Evolutionary conservation across 2,888 invertebrate species (phyloP).

Genomic region (Netelia fuscicornis): DNA sequence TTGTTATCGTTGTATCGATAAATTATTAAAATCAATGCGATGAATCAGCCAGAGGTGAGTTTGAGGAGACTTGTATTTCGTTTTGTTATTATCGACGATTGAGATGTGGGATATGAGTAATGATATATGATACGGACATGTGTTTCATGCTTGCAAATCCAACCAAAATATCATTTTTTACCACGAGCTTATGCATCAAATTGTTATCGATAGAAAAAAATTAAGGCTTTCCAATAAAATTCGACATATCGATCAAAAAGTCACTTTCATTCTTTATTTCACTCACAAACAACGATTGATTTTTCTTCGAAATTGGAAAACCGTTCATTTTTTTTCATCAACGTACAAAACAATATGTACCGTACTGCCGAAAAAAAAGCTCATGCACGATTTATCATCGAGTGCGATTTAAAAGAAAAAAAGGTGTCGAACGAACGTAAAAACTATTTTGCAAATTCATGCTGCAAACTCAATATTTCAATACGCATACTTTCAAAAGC

Average conservation of each 20-base stretch:
- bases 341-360: conserved; percentile 32
- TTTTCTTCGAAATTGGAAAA: conserved; percentile 1
- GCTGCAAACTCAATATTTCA: conserved; percentile 57
- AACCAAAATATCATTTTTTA: conserved; percentile 19
- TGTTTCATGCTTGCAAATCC: conserved; percentile 32
- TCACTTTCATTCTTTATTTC: not conserved
- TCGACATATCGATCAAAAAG: not conserved
- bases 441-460: conserved; percentile 48
- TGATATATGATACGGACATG: conserved; percentile 35
- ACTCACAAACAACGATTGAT: too few species aligned
- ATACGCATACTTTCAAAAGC: conserved; percentile 25
- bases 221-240: conserved; percentile 13
- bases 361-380: conserved; percentile 37
- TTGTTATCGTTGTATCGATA: not conserved
- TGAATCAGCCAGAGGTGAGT: not conserved
- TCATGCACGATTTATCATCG: conserved; percentile 43
- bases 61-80: too few species aligned
- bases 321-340: conserved; percentile 3
- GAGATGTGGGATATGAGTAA: conserved; percentile 18
- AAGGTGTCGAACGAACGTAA: conserved; percentile 11
- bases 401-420: not conserved
- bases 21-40: not conserved
- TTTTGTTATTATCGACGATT: conserved; percentile 9
- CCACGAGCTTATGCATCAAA: conserved; percentile 30
- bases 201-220: conserved; percentile 10